phyloP scores from a whole-genome alignment of 2,113 vertebrate genomes.

The Ictalurus furcatus region DNA sequence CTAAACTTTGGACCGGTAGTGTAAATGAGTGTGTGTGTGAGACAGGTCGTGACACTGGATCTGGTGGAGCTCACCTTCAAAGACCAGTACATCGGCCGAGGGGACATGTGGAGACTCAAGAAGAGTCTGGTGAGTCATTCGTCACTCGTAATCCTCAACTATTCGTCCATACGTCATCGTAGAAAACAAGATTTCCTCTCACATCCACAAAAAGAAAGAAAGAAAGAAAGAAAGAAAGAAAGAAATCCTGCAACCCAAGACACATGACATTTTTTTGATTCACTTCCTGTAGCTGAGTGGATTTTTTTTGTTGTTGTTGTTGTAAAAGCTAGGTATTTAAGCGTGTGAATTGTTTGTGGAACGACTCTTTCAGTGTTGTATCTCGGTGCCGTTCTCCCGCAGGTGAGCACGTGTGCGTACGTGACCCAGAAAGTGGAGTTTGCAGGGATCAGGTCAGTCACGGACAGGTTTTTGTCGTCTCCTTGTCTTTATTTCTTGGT shows the following conservation, averaged over 20 bases:
- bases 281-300: not conserved
- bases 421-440: conserved; percentile 98
- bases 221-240: not conserved
- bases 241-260: not conserved
- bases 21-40: not conserved
- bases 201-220: not conserved
- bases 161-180: not conserved
- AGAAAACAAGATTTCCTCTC: not conserved
- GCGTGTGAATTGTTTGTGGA: not conserved
- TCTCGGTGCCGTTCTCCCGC: conserved; percentile 26
- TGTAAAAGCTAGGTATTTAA: not conserved
- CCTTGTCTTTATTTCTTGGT: not conserved
- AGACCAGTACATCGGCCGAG: conserved; percentile 96
- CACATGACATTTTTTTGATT: not conserved
- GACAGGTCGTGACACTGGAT: conserved; percentile 94
- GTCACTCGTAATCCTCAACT: not conserved
- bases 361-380: not conserved
- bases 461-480: not conserved
- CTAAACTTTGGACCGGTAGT: not conserved
- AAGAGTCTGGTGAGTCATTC: conserved; percentile 86
- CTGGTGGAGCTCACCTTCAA: conserved; percentile 97
- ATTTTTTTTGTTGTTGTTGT: too few species aligned
- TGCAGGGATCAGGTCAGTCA: conserved; percentile 92
- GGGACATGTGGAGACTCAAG: conserved; percentile 98
- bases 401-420: conserved; percentile 96